Conservation (phyloP, 2,113 vertebrate species). For the Nothobranchius furzeri region DNA sequence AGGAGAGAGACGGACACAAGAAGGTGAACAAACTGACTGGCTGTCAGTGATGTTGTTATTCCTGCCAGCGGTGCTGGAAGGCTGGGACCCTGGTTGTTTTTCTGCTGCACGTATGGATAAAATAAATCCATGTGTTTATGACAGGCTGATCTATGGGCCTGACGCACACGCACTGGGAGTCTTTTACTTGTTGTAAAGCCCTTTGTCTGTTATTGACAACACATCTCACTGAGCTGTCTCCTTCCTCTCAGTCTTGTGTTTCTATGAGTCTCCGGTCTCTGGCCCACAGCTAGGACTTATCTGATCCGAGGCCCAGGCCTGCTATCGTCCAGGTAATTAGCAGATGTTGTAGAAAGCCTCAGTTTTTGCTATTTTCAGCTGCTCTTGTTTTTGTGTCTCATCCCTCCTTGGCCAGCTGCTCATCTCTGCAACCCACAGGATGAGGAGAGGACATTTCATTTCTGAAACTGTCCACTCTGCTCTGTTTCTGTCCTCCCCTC, state of each 20-base stretch:
- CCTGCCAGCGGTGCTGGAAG: slow-evolving; percentile 67
- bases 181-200: slow-evolving; percentile 58
- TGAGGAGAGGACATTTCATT: slow-evolving; percentile 54
- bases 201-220: slow-evolving; percentile 72
- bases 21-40: slow-evolving; percentile 56
- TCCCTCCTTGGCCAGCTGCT: slow-evolving; percentile 76
- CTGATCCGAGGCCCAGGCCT: slow-evolving; percentile 61
- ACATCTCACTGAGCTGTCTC: slow-evolving; percentile 26
- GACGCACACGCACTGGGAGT: slow-evolving; percentile 44
- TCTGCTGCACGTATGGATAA: slow-evolving; percentile 67
- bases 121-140: slow-evolving; percentile 74
- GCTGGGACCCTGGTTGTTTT: slow-evolving; percentile 52
- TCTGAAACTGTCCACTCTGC: slow-evolving; percentile 36
- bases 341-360: slow-evolving; percentile 75
- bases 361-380: slow-evolving; percentile 68
- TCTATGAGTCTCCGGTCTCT: slow-evolving; percentile 56
- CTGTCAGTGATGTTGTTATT: slow-evolving; percentile 70
- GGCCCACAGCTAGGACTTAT: slow-evolving; percentile 69
- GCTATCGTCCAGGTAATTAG: slow-evolving; percentile 75
- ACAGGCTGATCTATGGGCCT: slow-evolving; percentile 66
- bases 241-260: slow-evolving; percentile 31
- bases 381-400: slow-evolving; percentile 44
- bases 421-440: slow-evolving; percentile 42
- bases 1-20: slow-evolving; percentile 50
- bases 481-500: slow-evolving; percentile 1